A percentile compares a stretch with the other conserved stretches of the same genome.
These are phyloP conservation scores for Idris sp. DNA, from an alignment of 1,140 invertebrate genomes.

Conservation along the genomic window DNA sequence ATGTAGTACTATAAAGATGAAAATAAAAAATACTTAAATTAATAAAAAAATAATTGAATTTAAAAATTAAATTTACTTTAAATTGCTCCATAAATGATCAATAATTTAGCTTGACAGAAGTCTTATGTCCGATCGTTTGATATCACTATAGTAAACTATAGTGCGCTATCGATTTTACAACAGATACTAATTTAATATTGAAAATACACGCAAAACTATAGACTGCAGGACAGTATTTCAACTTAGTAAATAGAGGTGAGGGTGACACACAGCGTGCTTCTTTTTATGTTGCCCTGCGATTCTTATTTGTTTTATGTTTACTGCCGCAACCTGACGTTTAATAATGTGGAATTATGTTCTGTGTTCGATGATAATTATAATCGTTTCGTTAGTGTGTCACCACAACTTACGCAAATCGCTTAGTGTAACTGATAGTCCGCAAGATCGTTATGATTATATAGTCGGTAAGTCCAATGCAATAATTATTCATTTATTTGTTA, in stretches of 20 bases:
- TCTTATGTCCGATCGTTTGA: conserved; percentile 18
- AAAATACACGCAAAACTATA: conserved; percentile 62
- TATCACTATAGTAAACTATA: conserved; percentile 35
- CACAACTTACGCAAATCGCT: conserved; percentile 66
- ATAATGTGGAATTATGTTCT: conserved; percentile 72
- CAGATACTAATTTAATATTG: conserved; percentile 75
- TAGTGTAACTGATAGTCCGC: conserved; percentile 68
- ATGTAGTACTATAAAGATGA: no score
- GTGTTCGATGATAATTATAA: conserved; percentile 62
- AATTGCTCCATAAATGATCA: no score
- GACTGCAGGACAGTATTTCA: conserved; percentile 22
- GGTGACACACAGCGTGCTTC: conserved; percentile 18
- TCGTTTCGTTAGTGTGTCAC: conserved; percentile 69
- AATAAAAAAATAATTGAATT: no score
- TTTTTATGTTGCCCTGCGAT: conserved; percentile 14
- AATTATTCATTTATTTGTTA: not conserved
- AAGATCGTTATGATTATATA: conserved; percentile 72
- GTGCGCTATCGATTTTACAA: conserved; percentile 60
- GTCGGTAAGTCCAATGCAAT: conserved; percentile 63
- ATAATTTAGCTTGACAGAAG: conserved; percentile 15
- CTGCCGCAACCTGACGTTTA: not conserved
- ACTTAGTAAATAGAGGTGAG: conserved; percentile 27
- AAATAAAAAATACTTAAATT: no score
- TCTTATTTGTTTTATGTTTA: conserved; percentile 12
- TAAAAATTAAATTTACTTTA: no score